Base-by-base conservation (phyloP, 2,888 invertebrate species). In the Masnerella sp. region DNA sequence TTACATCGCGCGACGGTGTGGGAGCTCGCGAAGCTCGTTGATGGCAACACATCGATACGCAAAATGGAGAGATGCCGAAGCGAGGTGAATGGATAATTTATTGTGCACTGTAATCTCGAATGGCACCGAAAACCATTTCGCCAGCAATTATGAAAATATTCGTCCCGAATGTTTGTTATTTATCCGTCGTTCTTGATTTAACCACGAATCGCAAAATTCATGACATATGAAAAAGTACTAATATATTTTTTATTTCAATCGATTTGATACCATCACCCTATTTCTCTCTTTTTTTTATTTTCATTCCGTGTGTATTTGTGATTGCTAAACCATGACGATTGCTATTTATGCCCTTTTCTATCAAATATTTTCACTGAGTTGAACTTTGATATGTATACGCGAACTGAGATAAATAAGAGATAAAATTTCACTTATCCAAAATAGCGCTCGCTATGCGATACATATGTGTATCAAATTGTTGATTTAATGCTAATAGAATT, bases 1-100 rank as follows among this genome's bases (percentile, higher is more conserved):
- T 70, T 62, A 51, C 58, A 49, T 42, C n/a, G 20, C 25, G 28
- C 54, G 32, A 12, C 40, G 8, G 32, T 47, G 67, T 36, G 22
- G 54, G 34, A 40, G 45, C 8, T 25, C 36, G 45, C 28, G 20
- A 32, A 11, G 42, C 32, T 51, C 58, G 58, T 38, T 45, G 68
- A 45, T 73, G 62, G 56, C 58, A 56, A 68, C 64, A 59, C 68
- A 64, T 74, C 73, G 73, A 68, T 74, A 69, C 32, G 49, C 34
- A 49, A 61, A 72, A 73, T 65, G 45, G 40, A 47, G 58, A 59
- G 54, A 65, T 47, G 59, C 47, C 59, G 47, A 22, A 59, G 22
- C 58, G 64, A 61, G 42, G 68, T 45, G 69, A 68, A 64, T 65
- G 65, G 69, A 69, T 74, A 74, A 69, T 74, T 69, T 74, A 74